Evolutionary conservation across 64 coral and sea anemone genomes (phyloP), one percentile per base, ranked within the genome.

Genomic region (Acropora tenuis): DNA sequence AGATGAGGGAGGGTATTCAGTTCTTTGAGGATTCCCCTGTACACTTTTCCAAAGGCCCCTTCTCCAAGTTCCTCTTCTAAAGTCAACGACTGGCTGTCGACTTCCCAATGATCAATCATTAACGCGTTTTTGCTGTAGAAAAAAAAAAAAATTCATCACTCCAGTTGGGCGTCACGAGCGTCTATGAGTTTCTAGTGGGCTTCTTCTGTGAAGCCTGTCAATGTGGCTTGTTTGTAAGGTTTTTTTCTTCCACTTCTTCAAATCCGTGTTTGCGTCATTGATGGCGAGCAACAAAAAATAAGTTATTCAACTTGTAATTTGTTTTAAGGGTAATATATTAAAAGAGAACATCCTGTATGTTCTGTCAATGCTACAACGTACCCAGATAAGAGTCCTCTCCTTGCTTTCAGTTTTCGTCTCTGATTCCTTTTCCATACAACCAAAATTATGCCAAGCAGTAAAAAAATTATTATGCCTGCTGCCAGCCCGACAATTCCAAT

Each of bases 21-120:
- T 57, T 71, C 16, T 8, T 74, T 57, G 6, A 90, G 41, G 45
- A 73, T 46, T 43, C 67, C 89, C 20, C 74, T 90, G 40, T 81
- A 82, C 45, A 90, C 89, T 49, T 90, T 90, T 8, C 89, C 89
- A 75, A 90, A 90, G n/a, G 89, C 89, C 17, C 89, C 89, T 48
- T 90, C 48, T 16, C 89, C 89, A 16, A 82, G 77, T 69, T 81
- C 65, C 20, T 90, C 89, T 45, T 71, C 40, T 8, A 82, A 40
- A 16, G 78, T 59, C 47, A 90, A 48, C 8, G 49, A 47, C 69
- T 81, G 65, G 6, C 63, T 46, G 50, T 58, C 60, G 17, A 90
- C 67, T 17, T 90, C 89, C 89, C 89, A 90, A 8, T 78, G 15
- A 50, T 89, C 76, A 44, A 41, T 89, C 45, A 79, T 17, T 66